A percentile compares a stretch with the other conserved stretches of the same genome.
Conservation (phyloP, 2,797 vertebrate genomes). For the Chanos chanos region DNA sequence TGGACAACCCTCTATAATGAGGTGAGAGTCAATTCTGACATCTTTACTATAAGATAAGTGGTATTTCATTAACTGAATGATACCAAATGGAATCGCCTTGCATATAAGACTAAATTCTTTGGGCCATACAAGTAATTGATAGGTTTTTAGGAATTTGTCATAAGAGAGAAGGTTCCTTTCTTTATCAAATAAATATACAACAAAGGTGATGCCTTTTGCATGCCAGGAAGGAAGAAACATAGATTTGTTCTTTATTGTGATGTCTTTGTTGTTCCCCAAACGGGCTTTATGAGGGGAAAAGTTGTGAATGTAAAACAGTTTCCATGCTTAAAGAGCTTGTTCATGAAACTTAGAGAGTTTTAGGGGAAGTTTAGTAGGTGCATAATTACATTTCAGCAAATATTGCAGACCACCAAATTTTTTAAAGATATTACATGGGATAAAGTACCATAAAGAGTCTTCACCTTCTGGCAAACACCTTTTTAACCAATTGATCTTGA, state of each 20-base stretch:
- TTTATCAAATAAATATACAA: no score
- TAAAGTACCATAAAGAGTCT: no score
- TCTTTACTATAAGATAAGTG: no score
- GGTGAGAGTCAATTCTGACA: no score
- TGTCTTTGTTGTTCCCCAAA: no score
- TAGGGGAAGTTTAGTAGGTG: not conserved
- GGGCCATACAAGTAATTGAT: not conserved
- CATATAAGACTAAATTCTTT: not conserved
- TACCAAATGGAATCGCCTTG: no score
- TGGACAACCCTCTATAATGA: no score
- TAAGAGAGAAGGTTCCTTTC: not conserved
- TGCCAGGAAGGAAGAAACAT: no score
- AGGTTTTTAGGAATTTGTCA: not conserved
- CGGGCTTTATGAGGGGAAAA: not conserved
- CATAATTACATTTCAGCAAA: not conserved
- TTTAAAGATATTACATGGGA: not conserved
- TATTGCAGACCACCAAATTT: not conserved
- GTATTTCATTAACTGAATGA: no score
- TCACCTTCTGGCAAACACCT: not conserved
- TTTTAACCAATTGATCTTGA: not conserved
- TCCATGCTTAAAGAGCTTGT: not conserved
- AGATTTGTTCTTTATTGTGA: no score
- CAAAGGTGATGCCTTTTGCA: no score
- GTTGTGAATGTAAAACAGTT: not conserved
- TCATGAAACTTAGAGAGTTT: not conserved